A percentile compares a stretch with the other conserved stretches of the same genome.
Conservation (phyloP, 1,140 invertebrate genomes). For the Nasonia vitripennis region DNA sequence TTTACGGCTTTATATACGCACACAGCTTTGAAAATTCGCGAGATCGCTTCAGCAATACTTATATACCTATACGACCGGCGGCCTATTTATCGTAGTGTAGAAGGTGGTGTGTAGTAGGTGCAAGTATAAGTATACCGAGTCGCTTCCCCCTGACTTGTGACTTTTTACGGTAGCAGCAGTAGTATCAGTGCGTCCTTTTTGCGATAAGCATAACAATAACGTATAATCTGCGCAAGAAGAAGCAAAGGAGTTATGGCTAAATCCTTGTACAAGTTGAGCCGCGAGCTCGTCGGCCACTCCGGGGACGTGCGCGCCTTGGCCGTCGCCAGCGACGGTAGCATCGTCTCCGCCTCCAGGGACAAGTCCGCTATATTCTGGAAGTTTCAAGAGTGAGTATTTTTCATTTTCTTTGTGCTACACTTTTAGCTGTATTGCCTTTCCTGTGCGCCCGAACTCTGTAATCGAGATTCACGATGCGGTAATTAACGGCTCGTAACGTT, state of each 20-base stretch:
- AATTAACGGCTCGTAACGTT: no score
- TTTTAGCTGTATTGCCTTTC: no score
- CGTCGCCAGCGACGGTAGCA: conserved; percentile 79
- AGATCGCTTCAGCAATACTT: no score
- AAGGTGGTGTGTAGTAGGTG: no score
- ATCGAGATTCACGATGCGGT: no score
- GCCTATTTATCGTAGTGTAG: no score
- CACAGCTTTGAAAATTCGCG: no score
- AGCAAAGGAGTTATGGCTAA: conserved; percentile 54
- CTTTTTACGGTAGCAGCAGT: not conserved
- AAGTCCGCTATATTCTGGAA: conserved; percentile 90
- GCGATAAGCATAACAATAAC: not conserved
- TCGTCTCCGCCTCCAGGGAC: conserved; percentile 91
- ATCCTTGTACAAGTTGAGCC: conserved; percentile 83
- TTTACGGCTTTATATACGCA: no score
- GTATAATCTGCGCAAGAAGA: not conserved
- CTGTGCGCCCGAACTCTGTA: no score
- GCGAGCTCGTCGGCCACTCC: conserved; percentile 85
- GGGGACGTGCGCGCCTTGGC: conserved; percentile 88
- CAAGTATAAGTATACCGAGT: not conserved
- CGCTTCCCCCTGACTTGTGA: not conserved
- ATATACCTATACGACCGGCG: no score
- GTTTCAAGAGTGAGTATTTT: conserved; percentile 81
- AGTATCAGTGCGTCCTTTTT: not conserved
- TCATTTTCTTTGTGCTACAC: not conserved